phyloP scores from a whole-genome alignment of 2,888 invertebrate species.

The Furcula furcula region DNA sequence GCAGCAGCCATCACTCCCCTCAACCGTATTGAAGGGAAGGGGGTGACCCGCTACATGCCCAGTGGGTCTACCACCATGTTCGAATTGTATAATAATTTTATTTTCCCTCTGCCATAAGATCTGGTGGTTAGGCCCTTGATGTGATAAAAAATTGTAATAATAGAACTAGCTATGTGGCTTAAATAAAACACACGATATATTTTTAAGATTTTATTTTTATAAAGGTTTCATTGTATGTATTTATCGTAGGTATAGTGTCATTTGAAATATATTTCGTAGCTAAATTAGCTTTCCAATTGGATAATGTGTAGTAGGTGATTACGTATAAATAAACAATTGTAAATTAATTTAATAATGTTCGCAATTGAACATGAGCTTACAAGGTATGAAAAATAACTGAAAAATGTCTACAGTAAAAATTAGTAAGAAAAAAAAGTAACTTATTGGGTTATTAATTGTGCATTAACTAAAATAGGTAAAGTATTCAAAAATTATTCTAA shows the following conservation, averaged over 20 bases:
- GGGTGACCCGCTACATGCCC: too few relatives aligned
- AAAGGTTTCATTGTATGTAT: slow-evolving; percentile 78
- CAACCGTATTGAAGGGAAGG: too few relatives aligned
- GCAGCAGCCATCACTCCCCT: too few relatives aligned
- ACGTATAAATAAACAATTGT: slow-evolving; percentile 62
- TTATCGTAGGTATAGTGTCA: slow-evolving; percentile 77
- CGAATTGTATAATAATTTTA: too few relatives aligned
- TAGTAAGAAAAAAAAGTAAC: slow-evolving; percentile 53
- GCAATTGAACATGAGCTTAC: slow-evolving; percentile 19
- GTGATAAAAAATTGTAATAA: too few relatives aligned
- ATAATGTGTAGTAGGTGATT: slow-evolving; percentile 80
- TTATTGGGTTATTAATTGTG: slow-evolving; percentile 66
- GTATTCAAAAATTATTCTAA: slow-evolving; percentile 64
- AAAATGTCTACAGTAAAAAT: slow-evolving; percentile 38
- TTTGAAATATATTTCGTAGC: slow-evolving; percentile 72
- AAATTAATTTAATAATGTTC: slow-evolving; percentile 40
- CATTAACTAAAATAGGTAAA: slow-evolving; percentile 68
- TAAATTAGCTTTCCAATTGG: slow-evolving; percentile 65
- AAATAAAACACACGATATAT: slow-evolving; percentile 51
- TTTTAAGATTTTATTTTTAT: slow-evolving; percentile 72
- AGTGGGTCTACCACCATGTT: too few relatives aligned
- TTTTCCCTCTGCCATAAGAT: too few relatives aligned
- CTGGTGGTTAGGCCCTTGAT: too few relatives aligned
- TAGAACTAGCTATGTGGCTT: too few relatives aligned
- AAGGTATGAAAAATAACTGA: slow-evolving; percentile 33